Conservation (phyloP, 2,888 invertebrate species). For the Heliconius ismenius region DNA sequence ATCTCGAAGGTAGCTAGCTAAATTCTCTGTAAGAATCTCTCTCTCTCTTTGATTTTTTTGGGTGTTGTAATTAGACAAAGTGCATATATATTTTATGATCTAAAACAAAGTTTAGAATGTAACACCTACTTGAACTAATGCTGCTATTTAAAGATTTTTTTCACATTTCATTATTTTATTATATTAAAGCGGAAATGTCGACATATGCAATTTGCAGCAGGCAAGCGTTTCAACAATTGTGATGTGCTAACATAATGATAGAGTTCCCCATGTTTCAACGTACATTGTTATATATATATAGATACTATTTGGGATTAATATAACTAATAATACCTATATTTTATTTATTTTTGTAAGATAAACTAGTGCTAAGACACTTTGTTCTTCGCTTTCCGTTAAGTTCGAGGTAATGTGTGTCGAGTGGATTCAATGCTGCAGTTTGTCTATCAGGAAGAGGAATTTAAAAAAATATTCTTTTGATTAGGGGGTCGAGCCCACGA, state of each 20-base stretch:
- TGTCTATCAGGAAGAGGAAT: not conserved
- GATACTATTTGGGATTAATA: not conserved
- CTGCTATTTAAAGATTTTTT: not conserved
- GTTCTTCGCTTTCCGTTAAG: not conserved
- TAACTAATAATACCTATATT: too few relatives aligned
- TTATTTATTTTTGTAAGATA: not conserved
- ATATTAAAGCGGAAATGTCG: constrained; percentile 5
- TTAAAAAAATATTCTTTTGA: not conserved
- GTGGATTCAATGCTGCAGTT: not conserved
- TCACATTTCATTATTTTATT: not conserved
- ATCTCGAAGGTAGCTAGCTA: too few relatives aligned
- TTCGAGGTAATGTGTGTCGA: not conserved
- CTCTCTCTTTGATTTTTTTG: too few relatives aligned
- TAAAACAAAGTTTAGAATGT: not conserved
- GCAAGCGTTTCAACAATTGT: not conserved
- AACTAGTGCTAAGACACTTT: not conserved
- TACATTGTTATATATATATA: not conserved
- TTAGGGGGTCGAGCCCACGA: not conserved
- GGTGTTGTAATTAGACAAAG: too few relatives aligned
- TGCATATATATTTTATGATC: not conserved
- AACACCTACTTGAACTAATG: constrained; percentile 7
- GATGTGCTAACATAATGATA: constrained; percentile 6
- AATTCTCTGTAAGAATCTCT: too few relatives aligned
- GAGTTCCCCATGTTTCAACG: not conserved
- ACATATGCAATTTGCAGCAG: not conserved